These are phyloP conservation scores for Therioaphis trifolii DNA, from an alignment of 2,888 invertebrate species.

Conservation along the genomic window DNA sequence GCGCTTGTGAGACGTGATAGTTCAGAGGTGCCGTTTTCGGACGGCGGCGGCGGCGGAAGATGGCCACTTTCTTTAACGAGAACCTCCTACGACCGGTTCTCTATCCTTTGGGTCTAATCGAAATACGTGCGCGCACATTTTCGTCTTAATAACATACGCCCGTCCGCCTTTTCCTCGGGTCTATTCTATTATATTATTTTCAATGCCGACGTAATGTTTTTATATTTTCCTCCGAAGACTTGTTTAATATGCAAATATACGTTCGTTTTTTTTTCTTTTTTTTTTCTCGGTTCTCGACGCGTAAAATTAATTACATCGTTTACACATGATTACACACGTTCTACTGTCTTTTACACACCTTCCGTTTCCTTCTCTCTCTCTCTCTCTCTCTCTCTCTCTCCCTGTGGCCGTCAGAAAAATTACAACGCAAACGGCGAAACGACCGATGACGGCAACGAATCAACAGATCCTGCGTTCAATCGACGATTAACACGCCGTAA, in stretches of 20 bases:
- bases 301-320: constrained; percentile 58
- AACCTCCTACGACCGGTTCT: constrained; percentile 38
- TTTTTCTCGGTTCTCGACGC: constrained; percentile 2
- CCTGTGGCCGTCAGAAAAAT: background rate
- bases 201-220: background rate
- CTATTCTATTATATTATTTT: constrained; percentile 9
- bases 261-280: constrained; percentile 1
- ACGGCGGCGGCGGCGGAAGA: no score
- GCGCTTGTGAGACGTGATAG: background rate
- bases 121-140: constrained; percentile 16
- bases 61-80: constrained; percentile 21
- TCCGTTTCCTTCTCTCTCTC: background rate
- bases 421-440: background rate
- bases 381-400: background rate
- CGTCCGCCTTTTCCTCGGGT: constrained; percentile 34
- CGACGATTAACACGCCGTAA: constrained; percentile 40
- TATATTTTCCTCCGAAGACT: constrained; percentile 13
- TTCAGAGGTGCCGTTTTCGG: constrained; percentile 3
- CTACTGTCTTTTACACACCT: no score
- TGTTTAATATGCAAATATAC: constrained; percentile 52
- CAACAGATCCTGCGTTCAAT: constrained; percentile 31
- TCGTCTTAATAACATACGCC: background rate
- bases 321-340: constrained; percentile 34
- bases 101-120: constrained; percentile 29
- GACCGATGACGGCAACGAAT: constrained; percentile 33